Conservation (phyloP, 2,888 invertebrate genomes). For the Andrena camellia region DNA sequence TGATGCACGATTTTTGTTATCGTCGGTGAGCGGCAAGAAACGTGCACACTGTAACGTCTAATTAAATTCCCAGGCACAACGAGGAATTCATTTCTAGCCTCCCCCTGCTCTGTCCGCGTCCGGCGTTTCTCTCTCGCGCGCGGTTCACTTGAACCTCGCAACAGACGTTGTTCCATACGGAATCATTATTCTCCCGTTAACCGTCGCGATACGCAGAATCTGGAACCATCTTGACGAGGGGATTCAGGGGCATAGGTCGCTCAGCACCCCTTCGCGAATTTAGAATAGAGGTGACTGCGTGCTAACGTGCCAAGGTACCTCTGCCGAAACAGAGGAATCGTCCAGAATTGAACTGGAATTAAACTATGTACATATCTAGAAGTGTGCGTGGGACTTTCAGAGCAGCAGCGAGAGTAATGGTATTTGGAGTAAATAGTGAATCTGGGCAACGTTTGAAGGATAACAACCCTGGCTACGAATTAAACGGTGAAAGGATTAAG, state of each 20-base stretch:
- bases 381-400: too few relatives aligned
- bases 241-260: not conserved
- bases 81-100: conserved; percentile 32
- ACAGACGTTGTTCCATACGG: not conserved
- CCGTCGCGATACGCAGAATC: not conserved
- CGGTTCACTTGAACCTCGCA: conserved; percentile 9
- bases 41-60: conserved; percentile 35
- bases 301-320: not conserved
- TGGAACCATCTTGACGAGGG: not conserved
- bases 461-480: not conserved
- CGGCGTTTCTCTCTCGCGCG: not conserved
- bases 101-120: not conserved
- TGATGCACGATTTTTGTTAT: conserved; percentile 48
- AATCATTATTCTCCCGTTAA: not conserved
- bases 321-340: too few relatives aligned
- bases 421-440: too few relatives aligned
- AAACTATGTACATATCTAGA: too few relatives aligned
- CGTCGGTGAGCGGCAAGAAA: conserved; percentile 24
- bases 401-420: too few relatives aligned
- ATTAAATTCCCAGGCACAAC: conserved; percentile 30
- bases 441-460: too few relatives aligned
- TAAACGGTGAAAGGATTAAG: not conserved
- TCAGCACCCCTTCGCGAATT: not conserved
- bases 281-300: not conserved
- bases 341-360: not conserved